A percentile compares a stretch with the other conserved stretches of the same genome.
Evolutionary conservation across 2,888 invertebrate species (phyloP).

Genomic region (Microctonus aethiopoides): DNA sequence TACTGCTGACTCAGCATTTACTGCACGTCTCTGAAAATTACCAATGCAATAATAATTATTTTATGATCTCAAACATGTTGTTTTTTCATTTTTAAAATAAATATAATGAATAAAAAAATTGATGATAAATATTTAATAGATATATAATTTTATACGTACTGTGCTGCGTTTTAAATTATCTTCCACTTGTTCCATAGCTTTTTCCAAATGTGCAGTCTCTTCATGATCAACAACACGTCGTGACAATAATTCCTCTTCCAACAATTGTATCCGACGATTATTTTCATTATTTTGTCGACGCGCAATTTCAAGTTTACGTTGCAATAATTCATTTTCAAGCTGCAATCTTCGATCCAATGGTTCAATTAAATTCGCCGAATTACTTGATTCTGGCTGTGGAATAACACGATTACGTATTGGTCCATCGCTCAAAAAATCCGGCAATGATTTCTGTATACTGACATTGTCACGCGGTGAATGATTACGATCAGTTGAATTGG

Average conservation of each 20-base stretch:
- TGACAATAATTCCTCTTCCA: conserved; percentile 70
- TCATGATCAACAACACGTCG: conserved; percentile 69
- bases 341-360: conserved; percentile 30
- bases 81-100: not conserved
- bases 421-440: conserved; percentile 79
- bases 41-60: conserved; percentile 8
- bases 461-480: conserved; percentile 55
- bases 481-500: conserved; percentile 41
- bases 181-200: conserved; percentile 72
- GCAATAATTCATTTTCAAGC: conserved; percentile 19
- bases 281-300: conserved; percentile 71
- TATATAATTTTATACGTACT: conserved; percentile 62
- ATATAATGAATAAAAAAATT: not conserved
- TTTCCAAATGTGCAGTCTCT: conserved; percentile 70
- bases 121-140: not conserved
- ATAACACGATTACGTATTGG: conserved; percentile 70
- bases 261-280: conserved; percentile 66
- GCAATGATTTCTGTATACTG: conserved; percentile 72
- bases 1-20: conserved; percentile 74
- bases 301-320: conserved; percentile 71
- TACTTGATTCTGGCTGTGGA: conserved; percentile 41
- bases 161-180: conserved; percentile 72
- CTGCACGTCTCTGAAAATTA: conserved; percentile 71
- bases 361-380: conserved; percentile 31
- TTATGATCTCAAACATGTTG: not conserved